These are phyloP conservation scores for Scaptomyza cyrtandrae DNA, from an alignment of 2,888 invertebrate species.

Conservation along the genomic window DNA sequence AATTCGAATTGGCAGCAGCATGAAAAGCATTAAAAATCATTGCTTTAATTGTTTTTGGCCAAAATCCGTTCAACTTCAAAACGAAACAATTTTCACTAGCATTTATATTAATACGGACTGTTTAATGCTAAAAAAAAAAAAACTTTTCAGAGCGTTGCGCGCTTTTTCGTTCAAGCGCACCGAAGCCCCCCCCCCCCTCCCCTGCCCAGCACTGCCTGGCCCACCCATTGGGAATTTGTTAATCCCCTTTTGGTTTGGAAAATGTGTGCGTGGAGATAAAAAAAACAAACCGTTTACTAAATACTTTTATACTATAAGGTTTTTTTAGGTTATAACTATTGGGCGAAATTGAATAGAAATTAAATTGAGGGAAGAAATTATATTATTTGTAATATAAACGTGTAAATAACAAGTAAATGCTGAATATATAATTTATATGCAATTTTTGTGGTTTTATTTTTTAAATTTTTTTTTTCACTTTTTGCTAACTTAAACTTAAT, in stretches of 20 bases:
- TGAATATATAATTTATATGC: conserved; percentile 81
- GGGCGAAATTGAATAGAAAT: conserved; percentile 1
- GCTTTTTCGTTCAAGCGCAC: conserved; percentile 46
- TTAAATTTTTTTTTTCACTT: conserved; percentile 19
- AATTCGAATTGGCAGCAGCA: conserved; percentile 64
- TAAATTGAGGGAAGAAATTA: conserved; percentile 9
- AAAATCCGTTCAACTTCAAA: conserved; percentile 46
- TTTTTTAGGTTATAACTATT: not conserved
- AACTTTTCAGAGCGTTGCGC: conserved; percentile 69
- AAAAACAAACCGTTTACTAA: not conserved
- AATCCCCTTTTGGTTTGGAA: not conserved
- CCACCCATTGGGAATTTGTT: not conserved
- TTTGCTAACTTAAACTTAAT: conserved; percentile 44
- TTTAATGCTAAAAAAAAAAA: conserved; percentile 17
- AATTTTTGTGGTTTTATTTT: conserved; percentile 65
- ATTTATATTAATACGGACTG: conserved; percentile 40
- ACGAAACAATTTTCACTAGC: conserved; percentile 59
- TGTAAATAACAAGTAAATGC: conserved; percentile 73
- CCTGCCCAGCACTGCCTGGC: not conserved
- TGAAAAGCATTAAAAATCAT: conserved; percentile 65
- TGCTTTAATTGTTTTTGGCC: conserved; percentile 67
- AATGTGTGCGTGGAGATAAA: conserved; percentile 18
- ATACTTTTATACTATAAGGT: too few species aligned
- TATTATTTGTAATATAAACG: conserved; percentile 33
- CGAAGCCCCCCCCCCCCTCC: not conserved